These are phyloP conservation scores for Pogonocherus hispidulus DNA, from an alignment of 2,888 invertebrate species.

Conservation along the genomic window DNA sequence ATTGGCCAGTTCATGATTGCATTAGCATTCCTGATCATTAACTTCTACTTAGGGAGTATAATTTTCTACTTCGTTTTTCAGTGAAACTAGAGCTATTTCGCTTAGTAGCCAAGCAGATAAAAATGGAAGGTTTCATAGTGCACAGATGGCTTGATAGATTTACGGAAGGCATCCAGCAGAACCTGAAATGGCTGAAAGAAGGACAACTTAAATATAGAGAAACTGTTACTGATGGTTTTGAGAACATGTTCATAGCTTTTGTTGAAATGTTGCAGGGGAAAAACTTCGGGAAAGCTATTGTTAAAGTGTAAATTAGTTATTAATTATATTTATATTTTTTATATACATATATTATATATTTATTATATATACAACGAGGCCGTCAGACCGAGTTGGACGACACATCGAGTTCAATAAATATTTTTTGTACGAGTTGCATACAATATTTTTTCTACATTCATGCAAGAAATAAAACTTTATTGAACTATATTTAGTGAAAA, in stretches of 20 bases:
- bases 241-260: constrained; percentile 62
- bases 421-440: too few species aligned
- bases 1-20: too few species aligned
- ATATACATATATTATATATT: too few species aligned
- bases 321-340: background rate
- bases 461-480: too few species aligned
- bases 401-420: too few species aligned
- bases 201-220: constrained; percentile 81
- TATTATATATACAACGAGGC: too few species aligned
- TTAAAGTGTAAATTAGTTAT: constrained; percentile 46
- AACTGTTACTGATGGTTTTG: constrained; percentile 76
- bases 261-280: constrained; percentile 52
- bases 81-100: constrained; percentile 26
- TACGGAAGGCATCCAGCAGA: constrained; percentile 75
- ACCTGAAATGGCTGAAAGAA: constrained; percentile 75
- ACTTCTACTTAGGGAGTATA: too few species aligned
- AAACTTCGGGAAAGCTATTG: constrained; percentile 54
- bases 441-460: too few species aligned
- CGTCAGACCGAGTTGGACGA: too few species aligned
- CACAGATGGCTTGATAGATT: constrained; percentile 67
- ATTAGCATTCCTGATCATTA: too few species aligned
- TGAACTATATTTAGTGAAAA: too few species aligned
- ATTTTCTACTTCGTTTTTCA: constrained; percentile 13
- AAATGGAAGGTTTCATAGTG: constrained; percentile 53
- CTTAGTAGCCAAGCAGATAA: constrained; percentile 46